Conservation (phyloP, 2,888 invertebrate genomes). For the Phania funesta region DNA sequence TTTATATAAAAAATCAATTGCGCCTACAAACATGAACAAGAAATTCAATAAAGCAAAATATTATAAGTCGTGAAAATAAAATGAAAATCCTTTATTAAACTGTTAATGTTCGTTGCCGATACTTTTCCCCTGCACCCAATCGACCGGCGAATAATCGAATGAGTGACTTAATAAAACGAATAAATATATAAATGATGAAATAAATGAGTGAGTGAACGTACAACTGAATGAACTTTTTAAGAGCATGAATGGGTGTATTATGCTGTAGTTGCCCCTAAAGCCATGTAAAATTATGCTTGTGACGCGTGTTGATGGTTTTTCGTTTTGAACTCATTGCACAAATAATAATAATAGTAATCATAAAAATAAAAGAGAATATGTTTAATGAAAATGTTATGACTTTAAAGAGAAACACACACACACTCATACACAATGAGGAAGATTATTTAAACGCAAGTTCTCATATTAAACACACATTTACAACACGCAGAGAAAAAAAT, state of each 20-base stretch:
- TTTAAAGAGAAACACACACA: no score
- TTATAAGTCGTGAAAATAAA: not conserved
- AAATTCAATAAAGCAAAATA: not conserved
- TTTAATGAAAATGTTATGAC: no score
- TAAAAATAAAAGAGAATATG: no score
- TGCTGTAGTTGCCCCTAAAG: not conserved
- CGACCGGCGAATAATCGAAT: no score
- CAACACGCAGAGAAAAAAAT: no score
- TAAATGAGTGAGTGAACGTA: not conserved
- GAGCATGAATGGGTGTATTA: not conserved
- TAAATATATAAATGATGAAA: not conserved
- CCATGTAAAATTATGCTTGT: conserved; percentile 6
- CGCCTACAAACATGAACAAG: not conserved
- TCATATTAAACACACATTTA: no score
- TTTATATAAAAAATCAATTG: not conserved
- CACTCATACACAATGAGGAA: no score
- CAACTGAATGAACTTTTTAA: not conserved
- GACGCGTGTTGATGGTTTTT: conserved; percentile 23
- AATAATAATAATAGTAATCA: no score
- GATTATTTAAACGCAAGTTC: no score
- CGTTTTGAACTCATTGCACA: not conserved
- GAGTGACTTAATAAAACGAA: not conserved
- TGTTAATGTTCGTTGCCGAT: not conserved
- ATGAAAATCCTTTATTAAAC: not conserved
- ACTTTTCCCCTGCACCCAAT: conserved; percentile 10